Percentiles rank a stretch among this genome's conserved stretches.
Conservation (phyloP, 2,888 invertebrate genomes). For the Laspeyria flexula region DNA sequence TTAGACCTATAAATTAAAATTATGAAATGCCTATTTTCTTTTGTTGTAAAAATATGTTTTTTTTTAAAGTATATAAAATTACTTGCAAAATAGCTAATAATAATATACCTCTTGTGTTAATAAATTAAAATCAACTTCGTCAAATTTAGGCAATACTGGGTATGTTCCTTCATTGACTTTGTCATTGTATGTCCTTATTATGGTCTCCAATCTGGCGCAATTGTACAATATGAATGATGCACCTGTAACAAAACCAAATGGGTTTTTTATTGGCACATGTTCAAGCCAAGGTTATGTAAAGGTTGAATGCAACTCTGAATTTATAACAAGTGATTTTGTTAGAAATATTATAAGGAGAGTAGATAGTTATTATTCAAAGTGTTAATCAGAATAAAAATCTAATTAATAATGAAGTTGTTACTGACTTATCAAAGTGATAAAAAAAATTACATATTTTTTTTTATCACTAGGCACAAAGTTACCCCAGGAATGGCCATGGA, state of each 20-base stretch:
- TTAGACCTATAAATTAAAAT: too few species aligned
- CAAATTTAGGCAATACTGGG: conserved; percentile 85
- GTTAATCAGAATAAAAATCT: too few species aligned
- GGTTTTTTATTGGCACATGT: conserved; percentile 18
- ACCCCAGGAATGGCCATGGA: too few species aligned
- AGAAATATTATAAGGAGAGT: background rate
- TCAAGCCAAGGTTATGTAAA: background rate
- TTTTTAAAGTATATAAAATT: too few species aligned
- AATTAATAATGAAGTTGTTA: too few species aligned
- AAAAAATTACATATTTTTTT: too few species aligned
- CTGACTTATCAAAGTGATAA: too few species aligned
- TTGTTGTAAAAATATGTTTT: too few species aligned
- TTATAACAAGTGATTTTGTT: background rate
- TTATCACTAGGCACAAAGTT: too few species aligned
- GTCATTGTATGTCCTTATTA: conserved; percentile 87
- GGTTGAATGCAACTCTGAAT: background rate
- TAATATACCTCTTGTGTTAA: conserved; percentile 88
- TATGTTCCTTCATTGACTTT: conserved; percentile 84
- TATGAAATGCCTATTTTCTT: too few species aligned
- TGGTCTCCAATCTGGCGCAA: conserved; percentile 89
- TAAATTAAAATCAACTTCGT: conserved; percentile 87
- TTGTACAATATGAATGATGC: conserved; percentile 92
- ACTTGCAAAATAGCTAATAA: background rate
- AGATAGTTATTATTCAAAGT: too few species aligned
- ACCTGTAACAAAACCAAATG: conserved; percentile 74